A percentile compares a stretch with the other conserved stretches of the same genome.
phyloP scores from a whole-genome alignment of 2,888 invertebrate genomes.

The Drosophila helvetica region DNA sequence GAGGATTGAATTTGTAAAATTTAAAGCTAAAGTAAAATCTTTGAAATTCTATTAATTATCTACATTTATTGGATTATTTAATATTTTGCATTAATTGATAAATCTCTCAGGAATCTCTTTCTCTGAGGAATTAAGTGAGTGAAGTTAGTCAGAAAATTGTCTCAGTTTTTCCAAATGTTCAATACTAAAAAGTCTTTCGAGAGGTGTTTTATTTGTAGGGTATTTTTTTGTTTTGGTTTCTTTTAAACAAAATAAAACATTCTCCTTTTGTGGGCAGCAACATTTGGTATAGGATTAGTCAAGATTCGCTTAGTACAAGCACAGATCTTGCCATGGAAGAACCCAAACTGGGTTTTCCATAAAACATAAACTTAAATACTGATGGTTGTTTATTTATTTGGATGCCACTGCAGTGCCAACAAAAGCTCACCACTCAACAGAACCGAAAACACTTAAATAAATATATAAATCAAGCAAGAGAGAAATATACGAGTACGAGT shows the following conservation, averaged over 20 bases:
- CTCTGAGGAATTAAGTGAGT: no score
- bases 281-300: not conserved
- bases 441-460: constrained; percentile 41
- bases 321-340: no score
- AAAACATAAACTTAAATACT: constrained; percentile 7
- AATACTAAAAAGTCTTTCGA: no score
- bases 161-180: not conserved
- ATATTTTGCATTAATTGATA: not conserved
- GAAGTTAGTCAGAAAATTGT: not conserved
- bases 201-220: no score
- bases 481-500: constrained; percentile 13
- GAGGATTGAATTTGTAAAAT: not conserved
- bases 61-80: no score
- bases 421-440: constrained; percentile 32
- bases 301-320: not conserved
- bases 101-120: not conserved
- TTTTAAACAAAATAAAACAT: no score
- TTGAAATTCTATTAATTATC: not conserved
- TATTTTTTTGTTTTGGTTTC: no score
- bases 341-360: not conserved
- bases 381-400: constrained; percentile 28
- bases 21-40: not conserved
- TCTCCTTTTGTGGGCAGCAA: not conserved
- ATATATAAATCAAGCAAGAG: constrained; percentile 36
- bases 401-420: constrained; percentile 35